Evolutionary conservation across 23 tunicate species (phyloP), one percentile per base, ranked within the genome.

Genomic region (Styela plicata): DNA sequence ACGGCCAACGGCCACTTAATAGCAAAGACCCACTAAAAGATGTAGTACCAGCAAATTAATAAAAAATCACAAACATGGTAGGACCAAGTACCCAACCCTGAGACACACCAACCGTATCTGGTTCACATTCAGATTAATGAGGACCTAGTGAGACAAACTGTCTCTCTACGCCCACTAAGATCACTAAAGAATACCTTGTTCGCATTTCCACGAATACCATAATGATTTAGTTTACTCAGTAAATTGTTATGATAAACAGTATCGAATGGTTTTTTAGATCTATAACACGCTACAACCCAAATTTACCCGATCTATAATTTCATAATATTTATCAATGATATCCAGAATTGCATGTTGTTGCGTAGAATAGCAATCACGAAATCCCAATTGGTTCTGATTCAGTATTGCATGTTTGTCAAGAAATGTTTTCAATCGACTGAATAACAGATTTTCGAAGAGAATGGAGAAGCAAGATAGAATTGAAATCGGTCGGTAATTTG

Each of bases 1-100:
- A n/a, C n/a, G n/a, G n/a, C n/a, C n/a, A n/a, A n/a, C n/a, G n/a
- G n/a, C n/a, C n/a, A n/a, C n/a, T n/a, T n/a, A n/a, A n/a, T n/a
- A n/a, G n/a, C n/a, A n/a, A n/a, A n/a, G n/a, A n/a, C n/a, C n/a
- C n/a, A n/a, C n/a, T n/a, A n/a, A n/a, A n/a, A n/a, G n/a, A n/a
- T n/a, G n/a, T n/a, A n/a, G n/a, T n/a, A n/a, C n/a, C n/a, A n/a
- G n/a, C n/a, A n/a, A n/a, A 18, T 57, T 18, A 57, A 20, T 57
- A 20, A 20, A 17, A 20, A 17, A 17, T 57, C 18, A 27, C 31
- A 27, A 65, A 65, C 7, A 65, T 10, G 17, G 31, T 27, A 3
- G 70, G 70, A 3, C 70, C 70, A 10, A 65, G 19, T 25, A 65
- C 70, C 19, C 17, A 65, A 5, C 70, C 70, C 31, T 65, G 70